These are phyloP conservation scores for Habropoda laboriosa DNA, from an alignment of 1,140 invertebrate species.

Conservation along the genomic window DNA sequence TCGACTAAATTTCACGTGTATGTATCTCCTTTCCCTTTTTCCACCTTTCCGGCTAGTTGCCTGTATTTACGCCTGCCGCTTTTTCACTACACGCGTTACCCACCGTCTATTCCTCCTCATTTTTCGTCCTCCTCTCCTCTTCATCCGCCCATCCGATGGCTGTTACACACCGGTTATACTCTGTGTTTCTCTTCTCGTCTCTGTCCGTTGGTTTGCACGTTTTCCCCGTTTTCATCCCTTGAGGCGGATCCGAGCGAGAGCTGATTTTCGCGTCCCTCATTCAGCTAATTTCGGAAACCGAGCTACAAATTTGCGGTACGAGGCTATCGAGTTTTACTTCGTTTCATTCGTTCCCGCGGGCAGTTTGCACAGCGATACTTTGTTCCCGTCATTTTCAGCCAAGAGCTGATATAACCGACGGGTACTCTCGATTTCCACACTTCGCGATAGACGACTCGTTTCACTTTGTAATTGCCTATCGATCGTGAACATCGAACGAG, in stretches of 20 bases:
- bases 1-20: slow-evolving; percentile 52
- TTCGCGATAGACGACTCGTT: background rate
- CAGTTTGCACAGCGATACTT: slow-evolving; percentile 32
- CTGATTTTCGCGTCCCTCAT: slow-evolving; percentile 61
- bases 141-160: background rate
- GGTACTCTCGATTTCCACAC: background rate
- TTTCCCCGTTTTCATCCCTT: slow-evolving; percentile 40
- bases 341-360: slow-evolving; percentile 49
- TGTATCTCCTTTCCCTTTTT: background rate
- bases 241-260: slow-evolving; percentile 51
- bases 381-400: slow-evolving; percentile 25
- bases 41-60: background rate
- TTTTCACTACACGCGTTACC: slow-evolving; percentile 1
- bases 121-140: background rate
- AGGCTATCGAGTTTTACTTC: slow-evolving; percentile 64
- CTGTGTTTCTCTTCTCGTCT: background rate
- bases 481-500: too few relatives aligned
- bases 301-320: slow-evolving; percentile 65
- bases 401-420: slow-evolving; percentile 4
- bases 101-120: background rate
- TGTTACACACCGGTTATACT: background rate
- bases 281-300: slow-evolving; percentile 67
- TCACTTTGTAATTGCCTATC: background rate
- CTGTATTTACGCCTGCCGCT: slow-evolving; percentile 20
- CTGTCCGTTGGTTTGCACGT: background rate